Base-by-base conservation (phyloP, 1,140 invertebrate species). In the Drosophila oshimai region DNA sequence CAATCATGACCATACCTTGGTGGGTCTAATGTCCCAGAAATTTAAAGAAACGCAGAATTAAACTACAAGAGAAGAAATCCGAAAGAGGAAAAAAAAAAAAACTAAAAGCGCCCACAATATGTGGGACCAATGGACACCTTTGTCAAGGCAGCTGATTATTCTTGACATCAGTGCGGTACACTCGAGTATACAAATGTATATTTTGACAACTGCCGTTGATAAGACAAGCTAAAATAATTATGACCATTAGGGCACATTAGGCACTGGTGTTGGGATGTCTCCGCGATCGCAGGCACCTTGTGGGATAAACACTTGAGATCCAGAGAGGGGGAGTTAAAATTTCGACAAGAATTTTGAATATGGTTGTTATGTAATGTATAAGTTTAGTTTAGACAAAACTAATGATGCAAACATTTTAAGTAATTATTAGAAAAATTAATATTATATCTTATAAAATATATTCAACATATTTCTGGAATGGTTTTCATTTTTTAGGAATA, bases 171-270 rank as follows among this genome's bases (percentile, higher is more conserved):
- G 39, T 53, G 57, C 17, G 62, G 41, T 37, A 34, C 37, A 65
- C 51, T 46, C 55, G 44, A 22, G 57, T 34, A 67, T 57, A 77
- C 70, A 75, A 74, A 74, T 84, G 70, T 71, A 62, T 64, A 72
- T 71, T 84, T 78, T 68, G 75, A 75, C 61, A 86, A 84, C 37
- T 69, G 46, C 41, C 41, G 44, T 44, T 76, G 81, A 86, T 86
- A 86, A 87, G 73, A 73, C 73, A 79, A 87, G 62, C 64, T 58
- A 77, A 86, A 86, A 86, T 87, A 86, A 86, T 86, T 86, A 87
- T 80, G 55, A 55, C 81, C 81, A 86, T 86, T 86, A 86, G 81
- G 62, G 49, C 54, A 69, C 76, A 73, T 72, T 73, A 67, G 79
- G 70, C 71, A 54, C 42, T 65, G 57, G 39, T 75, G 41, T 37